A percentile compares a stretch with the other conserved stretches of the same genome.
Evolutionary conservation across 2,113 vertebrate species (phyloP).

Genomic region (Phocoena phocoena): DNA sequence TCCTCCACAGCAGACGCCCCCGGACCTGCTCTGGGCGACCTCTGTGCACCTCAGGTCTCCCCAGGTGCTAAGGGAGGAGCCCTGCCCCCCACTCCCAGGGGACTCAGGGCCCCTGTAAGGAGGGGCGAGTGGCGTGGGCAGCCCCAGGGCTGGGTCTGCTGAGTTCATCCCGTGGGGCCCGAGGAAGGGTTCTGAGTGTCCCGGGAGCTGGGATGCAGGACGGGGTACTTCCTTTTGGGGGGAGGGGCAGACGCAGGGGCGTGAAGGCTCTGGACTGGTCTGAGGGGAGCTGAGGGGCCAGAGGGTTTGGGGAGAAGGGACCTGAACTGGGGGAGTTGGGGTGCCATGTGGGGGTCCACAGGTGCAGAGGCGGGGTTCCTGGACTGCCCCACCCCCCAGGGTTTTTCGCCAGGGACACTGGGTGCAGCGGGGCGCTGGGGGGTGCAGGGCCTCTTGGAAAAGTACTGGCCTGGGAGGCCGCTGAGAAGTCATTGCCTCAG

Average conservation of each 20-base stretch:
- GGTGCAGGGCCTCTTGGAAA: neutral
- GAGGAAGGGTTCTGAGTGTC: neutral
- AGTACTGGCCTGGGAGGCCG: neutral
- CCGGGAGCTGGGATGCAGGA: neutral
- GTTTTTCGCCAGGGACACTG: neutral
- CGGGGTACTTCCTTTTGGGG: neutral
- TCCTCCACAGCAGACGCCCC: neutral
- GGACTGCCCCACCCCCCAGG: rapidly evolving
- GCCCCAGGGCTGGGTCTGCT: neutral
- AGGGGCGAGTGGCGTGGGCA: neutral
- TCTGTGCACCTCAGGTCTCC: neutral
- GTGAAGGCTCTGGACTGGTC: neutral
- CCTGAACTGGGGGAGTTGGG: neutral
- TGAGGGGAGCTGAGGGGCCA: neutral
- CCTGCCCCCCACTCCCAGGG: no score
- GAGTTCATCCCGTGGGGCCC: neutral
- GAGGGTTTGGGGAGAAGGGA: neutral
- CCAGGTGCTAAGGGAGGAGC: rapidly evolving
- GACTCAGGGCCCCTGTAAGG: neutral
- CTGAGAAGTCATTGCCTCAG: neutral
- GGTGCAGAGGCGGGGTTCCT: neutral
- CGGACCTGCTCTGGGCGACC: neutral
- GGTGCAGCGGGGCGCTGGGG: neutral
- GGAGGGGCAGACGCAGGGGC: no score
- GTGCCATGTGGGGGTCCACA: neutral